These are phyloP conservation scores for Chionodraco myersi DNA, from an alignment of 2,113 vertebrate genomes.

Conservation along the genomic window DNA sequence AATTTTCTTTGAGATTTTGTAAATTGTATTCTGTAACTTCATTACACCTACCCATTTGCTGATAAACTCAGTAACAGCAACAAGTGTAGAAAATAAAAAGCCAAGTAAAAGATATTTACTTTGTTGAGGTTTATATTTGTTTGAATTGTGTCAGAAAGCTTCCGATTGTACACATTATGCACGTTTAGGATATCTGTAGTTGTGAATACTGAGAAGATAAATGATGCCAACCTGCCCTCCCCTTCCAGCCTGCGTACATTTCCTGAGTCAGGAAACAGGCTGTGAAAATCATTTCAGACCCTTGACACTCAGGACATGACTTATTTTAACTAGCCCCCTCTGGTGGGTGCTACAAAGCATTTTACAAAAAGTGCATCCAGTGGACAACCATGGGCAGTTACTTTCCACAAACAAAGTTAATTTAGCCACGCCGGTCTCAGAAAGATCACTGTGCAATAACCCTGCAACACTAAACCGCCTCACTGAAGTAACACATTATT, in stretches of 20 bases:
- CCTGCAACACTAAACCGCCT: neutral
- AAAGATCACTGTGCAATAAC: neutral
- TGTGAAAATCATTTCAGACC: neutral
- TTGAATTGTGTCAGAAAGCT: neutral
- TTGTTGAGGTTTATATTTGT: neutral
- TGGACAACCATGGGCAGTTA: neutral
- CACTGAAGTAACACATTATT: neutral
- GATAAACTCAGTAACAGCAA: neutral
- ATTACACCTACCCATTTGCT: neutral
- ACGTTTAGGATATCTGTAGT: neutral
- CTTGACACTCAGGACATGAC: neutral
- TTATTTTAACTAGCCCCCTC: constrained; percentile 3
- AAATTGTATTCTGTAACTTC: neutral
- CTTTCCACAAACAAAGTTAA: neutral
- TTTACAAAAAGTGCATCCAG: constrained; percentile 3
- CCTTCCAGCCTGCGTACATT: neutral
- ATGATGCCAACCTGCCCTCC: neutral
- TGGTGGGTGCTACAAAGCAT: constrained; percentile 3
- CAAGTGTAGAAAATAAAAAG: too few species aligned
- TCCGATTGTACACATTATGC: neutral
- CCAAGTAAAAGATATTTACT: too few species aligned
- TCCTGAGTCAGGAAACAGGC: constrained; percentile 6
- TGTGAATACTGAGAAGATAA: constrained; percentile 2
- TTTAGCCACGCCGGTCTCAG: neutral
- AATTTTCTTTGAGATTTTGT: neutral